Evolutionary conservation across 1,140 invertebrate genomes (phyloP).

Genomic region (Drosophila takahashii): DNA sequence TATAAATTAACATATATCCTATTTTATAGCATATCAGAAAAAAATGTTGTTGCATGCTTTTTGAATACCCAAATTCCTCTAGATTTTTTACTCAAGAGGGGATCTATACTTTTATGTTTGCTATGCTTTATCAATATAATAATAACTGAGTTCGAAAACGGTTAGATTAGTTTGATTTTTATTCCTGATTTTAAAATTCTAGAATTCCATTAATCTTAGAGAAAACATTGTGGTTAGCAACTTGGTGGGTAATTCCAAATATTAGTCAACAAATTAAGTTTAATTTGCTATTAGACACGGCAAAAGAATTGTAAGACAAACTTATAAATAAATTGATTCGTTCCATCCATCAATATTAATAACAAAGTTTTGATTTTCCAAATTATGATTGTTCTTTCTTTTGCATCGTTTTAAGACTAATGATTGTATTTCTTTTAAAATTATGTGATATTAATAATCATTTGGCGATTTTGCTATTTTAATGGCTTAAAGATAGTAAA

Average conservation of each 20-base stretch:
- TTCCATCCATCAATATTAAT: slow-evolving; percentile 27
- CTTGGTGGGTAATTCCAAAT: slow-evolving; percentile 11
- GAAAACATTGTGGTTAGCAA: background rate
- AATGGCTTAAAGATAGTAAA: slow-evolving; percentile 19
- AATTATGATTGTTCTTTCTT: slow-evolving; percentile 21
- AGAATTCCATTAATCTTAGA: background rate
- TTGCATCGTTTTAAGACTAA: slow-evolving; percentile 2
- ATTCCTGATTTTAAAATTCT: too few relatives aligned
- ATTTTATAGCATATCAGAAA: too few relatives aligned
- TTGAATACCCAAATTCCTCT: too few relatives aligned
- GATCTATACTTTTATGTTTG: too few relatives aligned
- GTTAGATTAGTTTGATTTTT: too few relatives aligned
- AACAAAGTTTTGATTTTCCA: slow-evolving; percentile 18
- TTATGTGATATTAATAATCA: slow-evolving; percentile 8
- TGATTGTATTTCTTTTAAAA: slow-evolving; percentile 17
- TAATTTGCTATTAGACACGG: slow-evolving; percentile 4
- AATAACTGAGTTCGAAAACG: too few relatives aligned
- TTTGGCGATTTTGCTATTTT: slow-evolving; percentile 1
- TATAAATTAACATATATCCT: too few relatives aligned
- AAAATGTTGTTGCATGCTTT: too few relatives aligned
- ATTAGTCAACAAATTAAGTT: slow-evolving; percentile 21
- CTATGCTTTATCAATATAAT: too few relatives aligned
- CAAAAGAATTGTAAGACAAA: background rate
- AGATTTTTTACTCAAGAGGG: too few relatives aligned
- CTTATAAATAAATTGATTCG: slow-evolving; percentile 22